These are phyloP conservation scores for Oxyura jamaicensis DNA, from an alignment of 2,113 vertebrate genomes.

Conservation along the genomic window DNA sequence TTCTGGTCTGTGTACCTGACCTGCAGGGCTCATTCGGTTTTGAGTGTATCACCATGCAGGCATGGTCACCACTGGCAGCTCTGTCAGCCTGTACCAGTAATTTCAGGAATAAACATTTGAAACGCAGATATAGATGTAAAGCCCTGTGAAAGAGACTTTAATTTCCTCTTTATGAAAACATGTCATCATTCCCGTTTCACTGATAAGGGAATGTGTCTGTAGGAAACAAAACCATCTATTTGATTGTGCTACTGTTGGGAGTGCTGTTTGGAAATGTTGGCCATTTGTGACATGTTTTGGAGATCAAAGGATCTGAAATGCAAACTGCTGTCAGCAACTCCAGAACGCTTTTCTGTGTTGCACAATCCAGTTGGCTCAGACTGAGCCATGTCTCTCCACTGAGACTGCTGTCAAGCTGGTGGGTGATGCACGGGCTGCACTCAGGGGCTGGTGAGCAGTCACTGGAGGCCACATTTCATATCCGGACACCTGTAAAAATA, in stretches of 20 bases:
- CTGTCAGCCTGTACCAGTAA: neutral
- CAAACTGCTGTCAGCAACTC: neutral
- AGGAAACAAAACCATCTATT: neutral
- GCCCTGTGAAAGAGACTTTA: neutral
- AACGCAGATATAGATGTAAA: slow-evolving; percentile 22
- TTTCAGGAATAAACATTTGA: neutral
- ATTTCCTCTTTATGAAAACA: slow-evolving; percentile 40
- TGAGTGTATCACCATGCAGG: neutral
- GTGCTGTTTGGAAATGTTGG: neutral
- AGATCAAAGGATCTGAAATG: neutral
- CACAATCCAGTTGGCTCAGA: neutral
- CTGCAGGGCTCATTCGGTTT: neutral
- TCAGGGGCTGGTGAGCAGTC: neutral
- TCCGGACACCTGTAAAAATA: neutral
- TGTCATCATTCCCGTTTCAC: neutral
- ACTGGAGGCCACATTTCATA: neutral
- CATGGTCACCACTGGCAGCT: neutral
- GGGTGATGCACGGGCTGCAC: neutral
- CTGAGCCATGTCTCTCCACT: neutral
- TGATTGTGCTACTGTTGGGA: neutral
- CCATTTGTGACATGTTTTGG: neutral
- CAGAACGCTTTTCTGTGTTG: neutral
- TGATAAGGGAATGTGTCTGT: neutral
- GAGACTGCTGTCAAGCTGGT: neutral
- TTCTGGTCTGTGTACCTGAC: neutral